Evolutionary conservation across 2,888 invertebrate genomes (phyloP).

Genomic region (Ectemnius cavifrons): DNA sequence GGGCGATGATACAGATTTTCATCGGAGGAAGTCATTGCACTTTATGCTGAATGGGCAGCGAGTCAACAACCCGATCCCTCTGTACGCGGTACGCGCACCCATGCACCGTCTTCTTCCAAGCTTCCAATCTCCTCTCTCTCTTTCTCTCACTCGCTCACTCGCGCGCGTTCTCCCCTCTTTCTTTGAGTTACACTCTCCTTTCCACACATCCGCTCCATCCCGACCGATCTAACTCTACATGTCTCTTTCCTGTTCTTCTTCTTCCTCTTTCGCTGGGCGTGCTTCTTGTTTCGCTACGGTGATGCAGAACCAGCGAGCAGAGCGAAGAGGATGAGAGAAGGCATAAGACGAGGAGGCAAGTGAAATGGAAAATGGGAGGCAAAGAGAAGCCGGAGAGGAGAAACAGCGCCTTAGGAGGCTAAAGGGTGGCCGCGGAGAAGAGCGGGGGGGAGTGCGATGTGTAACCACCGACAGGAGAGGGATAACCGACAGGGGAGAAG

Average conservation of each 20-base stretch:
- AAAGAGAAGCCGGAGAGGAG: slow-evolving; percentile 28
- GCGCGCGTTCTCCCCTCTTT: slow-evolving; percentile 27
- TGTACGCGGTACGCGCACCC: slow-evolving; percentile 22
- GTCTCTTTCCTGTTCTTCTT: slow-evolving; percentile 13
- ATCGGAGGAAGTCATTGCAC: slow-evolving; percentile 74
- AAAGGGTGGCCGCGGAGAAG: slow-evolving; percentile 23
- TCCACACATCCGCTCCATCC: slow-evolving; percentile 9
- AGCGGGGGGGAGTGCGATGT: not conserved
- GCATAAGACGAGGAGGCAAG: not conserved
- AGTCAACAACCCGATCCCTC: slow-evolving; percentile 73
- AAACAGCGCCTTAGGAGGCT: slow-evolving; percentile 22
- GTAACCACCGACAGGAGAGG: not conserved
- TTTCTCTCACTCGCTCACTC: not conserved
- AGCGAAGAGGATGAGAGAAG: slow-evolving; percentile 19
- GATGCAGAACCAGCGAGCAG: slow-evolving; percentile 16
- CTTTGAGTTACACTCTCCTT: slow-evolving; percentile 18
- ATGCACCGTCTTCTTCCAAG: slow-evolving; percentile 32
- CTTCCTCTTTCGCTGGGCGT: slow-evolving; percentile 33
- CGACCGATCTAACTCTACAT: slow-evolving; percentile 22
- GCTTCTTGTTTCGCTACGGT: slow-evolving; percentile 39
- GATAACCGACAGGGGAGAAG: not conserved
- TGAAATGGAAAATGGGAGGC: slow-evolving; percentile 25
- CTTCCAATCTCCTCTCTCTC: slow-evolving; percentile 1
- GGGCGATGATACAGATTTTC: slow-evolving; percentile 71
- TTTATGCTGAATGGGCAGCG: slow-evolving; percentile 76